Conservation (phyloP, 2,113 vertebrate genomes). For the Cygnus buccinator region DNA sequence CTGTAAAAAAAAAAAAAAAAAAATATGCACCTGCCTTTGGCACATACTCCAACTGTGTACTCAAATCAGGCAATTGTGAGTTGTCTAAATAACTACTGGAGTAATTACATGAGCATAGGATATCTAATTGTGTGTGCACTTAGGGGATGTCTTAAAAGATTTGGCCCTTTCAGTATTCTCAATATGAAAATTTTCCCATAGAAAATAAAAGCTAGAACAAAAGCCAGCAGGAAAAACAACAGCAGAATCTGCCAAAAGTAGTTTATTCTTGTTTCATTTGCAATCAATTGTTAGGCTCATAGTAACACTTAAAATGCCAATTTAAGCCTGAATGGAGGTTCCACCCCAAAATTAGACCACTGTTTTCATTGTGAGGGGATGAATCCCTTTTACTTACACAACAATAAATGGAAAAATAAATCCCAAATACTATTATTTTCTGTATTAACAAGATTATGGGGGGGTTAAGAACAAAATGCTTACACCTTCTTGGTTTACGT, state of each 20-base stretch:
- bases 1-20: not conserved
- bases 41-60: not conserved
- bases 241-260: conserved; percentile 48
- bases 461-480: not conserved
- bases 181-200: conserved; percentile 35
- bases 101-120: conserved; percentile 35
- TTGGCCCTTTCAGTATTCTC: conserved; percentile 32
- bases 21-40: conserved; percentile 5
- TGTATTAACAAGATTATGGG: not conserved
- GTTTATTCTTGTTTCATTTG: conserved; percentile 49
- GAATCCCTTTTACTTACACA: not conserved
- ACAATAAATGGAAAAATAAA: not conserved
- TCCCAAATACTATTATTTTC: not conserved
- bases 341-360: conserved; percentile 15
- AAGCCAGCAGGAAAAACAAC: conserved; percentile 36
- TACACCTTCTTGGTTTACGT: not conserved
- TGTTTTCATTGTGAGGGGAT: not conserved
- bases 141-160: conserved; percentile 58
- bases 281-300: conserved; percentile 45
- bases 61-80: conserved; percentile 28
- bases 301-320: conserved; percentile 6
- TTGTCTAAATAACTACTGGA: conserved; percentile 37
- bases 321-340: conserved; percentile 41
- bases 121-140: conserved; percentile 32
- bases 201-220: conserved; percentile 41